A percentile compares a stretch with the other conserved stretches of the same genome.
Conservation (phyloP, 2,888 invertebrate genomes). For the Plagodis pulveraria region DNA sequence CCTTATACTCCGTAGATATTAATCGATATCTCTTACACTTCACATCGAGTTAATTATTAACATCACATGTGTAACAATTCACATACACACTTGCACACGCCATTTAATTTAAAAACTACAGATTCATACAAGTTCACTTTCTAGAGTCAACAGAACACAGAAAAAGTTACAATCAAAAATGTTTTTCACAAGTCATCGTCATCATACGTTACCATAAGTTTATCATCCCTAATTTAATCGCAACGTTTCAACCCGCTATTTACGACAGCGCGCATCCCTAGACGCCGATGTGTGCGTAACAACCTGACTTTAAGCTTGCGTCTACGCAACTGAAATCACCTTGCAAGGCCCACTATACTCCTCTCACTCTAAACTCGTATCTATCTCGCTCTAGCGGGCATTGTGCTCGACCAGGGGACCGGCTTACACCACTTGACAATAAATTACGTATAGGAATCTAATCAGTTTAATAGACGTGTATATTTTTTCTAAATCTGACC, state of each 20-base stretch:
- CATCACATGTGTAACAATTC: constrained; percentile 33
- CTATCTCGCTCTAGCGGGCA: constrained; percentile 76
- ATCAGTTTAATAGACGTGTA: constrained; percentile 82
- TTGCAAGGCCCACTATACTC: constrained; percentile 82
- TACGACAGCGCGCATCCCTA: constrained; percentile 61
- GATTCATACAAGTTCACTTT: constrained; percentile 34
- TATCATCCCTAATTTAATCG: constrained; percentile 43
- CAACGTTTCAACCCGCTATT: constrained; percentile 48
- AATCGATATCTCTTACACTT: constrained; percentile 33
- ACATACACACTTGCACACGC: constrained; percentile 29
- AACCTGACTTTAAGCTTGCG: constrained; percentile 80
- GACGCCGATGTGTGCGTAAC: constrained; percentile 69
- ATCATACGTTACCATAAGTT: constrained; percentile 37
- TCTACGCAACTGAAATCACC: constrained; percentile 84
- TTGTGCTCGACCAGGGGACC: constrained; percentile 68
- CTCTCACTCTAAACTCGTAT: constrained; percentile 67
- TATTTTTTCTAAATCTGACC: constrained; percentile 66
- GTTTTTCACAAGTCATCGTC: constrained; percentile 11
- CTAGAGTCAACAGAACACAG: constrained; percentile 13
- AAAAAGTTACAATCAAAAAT: neutral
- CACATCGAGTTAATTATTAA: constrained; percentile 32
- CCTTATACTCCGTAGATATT: constrained; percentile 33
- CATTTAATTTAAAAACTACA: constrained; percentile 20
- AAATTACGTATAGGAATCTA: constrained; percentile 84
- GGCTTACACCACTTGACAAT: constrained; percentile 74